Conservation (phyloP, 2,113 vertebrate genomes). For the Fulmarus glacialis region DNA sequence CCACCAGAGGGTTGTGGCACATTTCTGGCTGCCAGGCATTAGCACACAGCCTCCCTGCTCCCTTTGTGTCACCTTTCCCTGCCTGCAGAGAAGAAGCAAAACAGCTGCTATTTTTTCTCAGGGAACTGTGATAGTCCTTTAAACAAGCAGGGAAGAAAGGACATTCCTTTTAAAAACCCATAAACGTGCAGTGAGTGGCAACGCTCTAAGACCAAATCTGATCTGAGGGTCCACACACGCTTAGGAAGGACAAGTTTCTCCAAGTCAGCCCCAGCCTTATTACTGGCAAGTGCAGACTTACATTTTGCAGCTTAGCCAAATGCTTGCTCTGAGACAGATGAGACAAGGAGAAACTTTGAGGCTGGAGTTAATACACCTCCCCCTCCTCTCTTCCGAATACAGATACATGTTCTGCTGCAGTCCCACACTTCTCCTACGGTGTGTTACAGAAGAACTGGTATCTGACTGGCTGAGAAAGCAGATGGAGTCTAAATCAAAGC, state of each 20-base stretch:
- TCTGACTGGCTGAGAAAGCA: conserved; percentile 33
- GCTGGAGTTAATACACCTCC: neutral
- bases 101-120: neutral
- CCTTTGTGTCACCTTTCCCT: neutral
- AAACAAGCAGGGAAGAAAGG: neutral
- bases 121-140: neutral
- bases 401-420: neutral
- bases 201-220: neutral
- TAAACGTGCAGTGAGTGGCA: neutral
- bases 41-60: neutral
- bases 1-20: neutral
- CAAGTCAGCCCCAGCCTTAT: neutral
- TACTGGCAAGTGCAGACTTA: neutral
- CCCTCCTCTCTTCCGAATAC: neutral
- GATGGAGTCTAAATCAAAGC: conserved; percentile 53
- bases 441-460: neutral
- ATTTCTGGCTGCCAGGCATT: neutral
- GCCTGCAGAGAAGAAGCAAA: neutral
- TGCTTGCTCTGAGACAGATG: neutral
- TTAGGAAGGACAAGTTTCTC: neutral
- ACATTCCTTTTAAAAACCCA: neutral
- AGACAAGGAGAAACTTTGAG: neutral
- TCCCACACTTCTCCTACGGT: conserved; percentile 18
- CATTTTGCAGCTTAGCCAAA: neutral
- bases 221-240: neutral